Evolutionary conservation across 2,113 vertebrate genomes (phyloP), one percentile per base, ranked within the genome.

Genomic region (Dipodomys ordii): DNA sequence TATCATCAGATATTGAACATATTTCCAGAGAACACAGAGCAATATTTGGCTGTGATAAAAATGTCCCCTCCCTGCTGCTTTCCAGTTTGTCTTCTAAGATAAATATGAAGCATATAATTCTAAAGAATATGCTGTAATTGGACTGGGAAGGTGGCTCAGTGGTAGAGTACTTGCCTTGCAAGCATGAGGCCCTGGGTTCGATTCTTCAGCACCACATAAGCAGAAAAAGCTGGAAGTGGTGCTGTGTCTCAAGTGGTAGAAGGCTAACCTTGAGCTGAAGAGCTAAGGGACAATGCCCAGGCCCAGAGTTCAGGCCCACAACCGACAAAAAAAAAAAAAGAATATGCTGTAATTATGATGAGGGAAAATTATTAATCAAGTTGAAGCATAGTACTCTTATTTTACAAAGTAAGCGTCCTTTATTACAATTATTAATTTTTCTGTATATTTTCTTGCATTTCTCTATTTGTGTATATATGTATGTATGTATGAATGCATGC

Each of bases 381-480:
- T 44, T 88, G 28, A 94, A 78, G 4, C 11, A 78, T 27, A 72
- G 53, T 13, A 18, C n/a, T 71, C 7, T 79, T 11, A 11, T 89
- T 93, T 88, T 94, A 46, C 19, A 5, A 87, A 73, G 83, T n/a
- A 92, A 49, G 5, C n/a, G 78, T 65, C 60, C 81, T 90, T 88
- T 91, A 46, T 20, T 19, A 7, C 25, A 95, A 96, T 78, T 83
- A 94, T 81, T 95, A 88, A 68, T 67, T 79, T 76, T 5, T 18
- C 49, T 87, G 0, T 67, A 84, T 18, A 28, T 92, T 83, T 82
- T 86, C 4, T 64, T 81, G 62, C 28, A 91, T 25, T 53, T 0
- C 27, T 2, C 35, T 67, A 12, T 39, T 39, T 39, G 39, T 39
- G 39, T 5, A 39, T 39, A 5, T 39, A 39, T 39, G 39, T 39